A percentile compares a stretch with the other conserved stretches of the same genome.
phyloP scores from a whole-genome alignment of 2,888 invertebrate species.

The Ormyrus pomaceus region DNA sequence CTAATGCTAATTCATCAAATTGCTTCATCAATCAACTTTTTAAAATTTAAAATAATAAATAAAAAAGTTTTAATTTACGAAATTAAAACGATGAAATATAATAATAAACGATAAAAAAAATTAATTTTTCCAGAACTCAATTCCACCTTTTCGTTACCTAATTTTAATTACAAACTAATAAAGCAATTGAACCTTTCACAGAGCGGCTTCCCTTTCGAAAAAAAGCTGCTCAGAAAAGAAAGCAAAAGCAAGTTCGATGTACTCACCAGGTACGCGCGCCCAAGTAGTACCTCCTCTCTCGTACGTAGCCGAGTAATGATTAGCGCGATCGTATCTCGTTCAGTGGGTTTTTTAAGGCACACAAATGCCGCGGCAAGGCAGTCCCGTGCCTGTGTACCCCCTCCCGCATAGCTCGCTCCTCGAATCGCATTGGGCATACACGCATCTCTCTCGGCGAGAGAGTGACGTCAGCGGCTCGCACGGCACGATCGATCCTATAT shows the following conservation, averaged over 20 bases:
- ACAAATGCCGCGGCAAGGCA: background rate
- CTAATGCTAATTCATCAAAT: too few species aligned
- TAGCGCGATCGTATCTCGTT: slow-evolving; percentile 33
- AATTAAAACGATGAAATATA: too few species aligned
- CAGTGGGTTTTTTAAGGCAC: slow-evolving; percentile 44
- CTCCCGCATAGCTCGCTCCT: background rate
- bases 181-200: too few species aligned
- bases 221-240: background rate
- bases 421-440: background rate
- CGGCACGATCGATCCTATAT: background rate
- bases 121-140: too few species aligned
- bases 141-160: too few species aligned
- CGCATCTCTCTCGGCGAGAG: background rate
- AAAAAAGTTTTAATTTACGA: too few species aligned
- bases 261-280: slow-evolving; percentile 21
- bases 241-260: slow-evolving; percentile 23
- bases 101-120: too few species aligned
- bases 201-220: too few species aligned
- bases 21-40: too few species aligned
- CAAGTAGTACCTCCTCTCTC: slow-evolving; percentile 23
- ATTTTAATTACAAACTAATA: too few species aligned
- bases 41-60: too few species aligned
- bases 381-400: background rate
- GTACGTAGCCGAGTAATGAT: slow-evolving; percentile 27
- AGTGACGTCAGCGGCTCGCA: slow-evolving; percentile 3